Evolutionary conservation across 1,140 invertebrate species (phyloP), one percentile per base, ranked within the genome.

Genomic region (Drosophila baimaii): DNA sequence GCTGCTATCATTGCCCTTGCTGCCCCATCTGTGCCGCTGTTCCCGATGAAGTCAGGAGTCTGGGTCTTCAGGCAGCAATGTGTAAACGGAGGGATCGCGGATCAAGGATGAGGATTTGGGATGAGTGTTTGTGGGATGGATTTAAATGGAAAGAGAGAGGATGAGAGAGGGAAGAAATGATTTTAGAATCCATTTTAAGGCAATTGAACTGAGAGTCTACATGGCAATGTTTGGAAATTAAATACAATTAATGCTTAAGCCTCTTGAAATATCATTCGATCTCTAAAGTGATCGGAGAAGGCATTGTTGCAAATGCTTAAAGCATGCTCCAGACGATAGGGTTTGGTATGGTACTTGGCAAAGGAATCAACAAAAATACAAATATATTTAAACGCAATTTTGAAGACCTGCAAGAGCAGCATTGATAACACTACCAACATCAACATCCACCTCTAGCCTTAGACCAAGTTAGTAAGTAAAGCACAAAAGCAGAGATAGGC

Each of bases 111-210:
- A n/a, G 37, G 4, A 49, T n/a, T 43, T n/a, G n/a, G n/a, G 46
- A 7, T 27, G 10, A 35, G 25, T 19, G 35, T 25, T 15, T 2
- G n/a, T n/a, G n/a, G n/a, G 10, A 1, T 2, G n/a, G 51, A 10
- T 57, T 25, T 35, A 1, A 43, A 9, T 21, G 27, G 41, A 19
- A 17, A 33, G 19, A 35, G 23, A 47, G 8, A 15, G 33, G 44
- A 47, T 17, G 47, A 49, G 17, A 43, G 19, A 64, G 25, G 43
- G 27, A 49, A 44, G 33, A 39, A 46, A 33, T 43, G 19, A 23
- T 47, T 68, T 47, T 68, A 47, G 35, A 64, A 29, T 68, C 19
- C 12, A 68, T 49, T 25, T 37, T 31, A 7, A 17, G 17, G n/a
- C 15, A 17, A 23, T 37, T 59, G 6, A 58, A 29, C 13, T n/a